Base-by-base conservation (phyloP, 1,140 invertebrate species). In the Drosophila kanapiae region DNA sequence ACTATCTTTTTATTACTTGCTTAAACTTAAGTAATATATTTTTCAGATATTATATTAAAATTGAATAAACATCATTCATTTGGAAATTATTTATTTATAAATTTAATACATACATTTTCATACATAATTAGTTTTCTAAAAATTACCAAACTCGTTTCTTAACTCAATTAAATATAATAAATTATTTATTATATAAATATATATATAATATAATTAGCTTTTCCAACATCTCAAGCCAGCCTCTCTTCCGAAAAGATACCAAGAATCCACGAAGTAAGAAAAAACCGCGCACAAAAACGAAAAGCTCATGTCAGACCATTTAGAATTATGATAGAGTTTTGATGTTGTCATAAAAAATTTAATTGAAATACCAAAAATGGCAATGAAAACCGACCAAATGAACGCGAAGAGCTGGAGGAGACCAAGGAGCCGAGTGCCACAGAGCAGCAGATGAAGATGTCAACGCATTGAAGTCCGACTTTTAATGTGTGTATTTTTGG, bases 251-350 rank as follows among this genome's bases (percentile, higher is more conserved):
- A 82, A 82, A 83, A 79, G 38, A 57, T 61, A 29, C 45, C 14
- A 67, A 61, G 74, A 74, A 71, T 74, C 37, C 37, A 37, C 54
- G 37, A 47, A 43, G 42, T 38, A 45, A 67, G 60, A 65, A 64
- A 43, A 16, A 43, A 13, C 9, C 58, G 37, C 47, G 58, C 59
- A 63, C 4, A 57, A 43, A 58, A 53, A 58, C 64, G 38, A 76
- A 80, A 78, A 90, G 81, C 81, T 81, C 85, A 90, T 90, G 85
- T 90, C 82, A 90, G 54, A 49, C 67, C 81, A 74, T 90, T 90
- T 90, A 90, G 85, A 90, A 90, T 90, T 90, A 90, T 90, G 85
- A 90, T 90, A 90, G 85, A 90, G 85, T 90, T 90, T 90, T 90
- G 85, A 90, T 90, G 85, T 90, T 90, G 85, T 90, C 85, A 90